Percentiles rank a stretch among this genome's conserved stretches.
Conservation (phyloP, 1,140 invertebrate genomes). For the Heliothis virescens region DNA sequence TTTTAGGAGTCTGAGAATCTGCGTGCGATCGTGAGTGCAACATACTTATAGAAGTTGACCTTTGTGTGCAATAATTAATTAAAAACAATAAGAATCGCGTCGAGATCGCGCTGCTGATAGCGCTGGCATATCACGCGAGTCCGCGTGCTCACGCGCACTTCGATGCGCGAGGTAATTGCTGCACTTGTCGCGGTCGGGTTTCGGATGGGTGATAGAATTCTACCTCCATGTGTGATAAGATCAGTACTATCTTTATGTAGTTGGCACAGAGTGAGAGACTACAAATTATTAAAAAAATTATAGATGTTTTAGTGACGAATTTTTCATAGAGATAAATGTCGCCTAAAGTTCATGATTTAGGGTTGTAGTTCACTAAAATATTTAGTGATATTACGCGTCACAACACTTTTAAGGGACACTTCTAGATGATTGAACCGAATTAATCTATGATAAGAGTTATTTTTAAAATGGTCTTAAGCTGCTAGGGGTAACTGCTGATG, state of each 20-base stretch:
- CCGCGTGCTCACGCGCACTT: constrained; percentile 32
- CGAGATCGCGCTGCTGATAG: constrained; percentile 48
- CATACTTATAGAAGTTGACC: constrained; percentile 30
- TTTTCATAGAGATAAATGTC: too few species aligned
- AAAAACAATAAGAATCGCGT: constrained; percentile 61
- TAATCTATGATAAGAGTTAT: too few species aligned
- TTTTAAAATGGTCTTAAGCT: neutral
- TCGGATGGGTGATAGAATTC: neutral
- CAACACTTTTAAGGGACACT: too few species aligned
- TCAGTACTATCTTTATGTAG: too few species aligned
- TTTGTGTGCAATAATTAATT: constrained; percentile 60
- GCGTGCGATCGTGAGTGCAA: neutral
- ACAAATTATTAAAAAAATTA: too few species aligned
- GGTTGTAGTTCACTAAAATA: too few species aligned
- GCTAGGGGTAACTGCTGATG: neutral
- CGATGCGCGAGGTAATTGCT: neutral
- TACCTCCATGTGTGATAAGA: neutral
- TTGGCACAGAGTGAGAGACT: too few species aligned
- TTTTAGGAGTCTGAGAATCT: constrained; percentile 20
- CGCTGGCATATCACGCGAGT: constrained; percentile 43
- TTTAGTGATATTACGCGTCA: too few species aligned
- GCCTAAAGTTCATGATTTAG: too few species aligned
- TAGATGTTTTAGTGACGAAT: too few species aligned
- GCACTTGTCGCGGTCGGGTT: neutral
- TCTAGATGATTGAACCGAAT: too few species aligned